Percentiles rank a stretch among this genome's conserved stretches.
These are phyloP conservation scores for Mesocentrotus franciscanus DNA, from an alignment of 53 echinoderm and acorn worm species.

Conservation along the genomic window DNA sequence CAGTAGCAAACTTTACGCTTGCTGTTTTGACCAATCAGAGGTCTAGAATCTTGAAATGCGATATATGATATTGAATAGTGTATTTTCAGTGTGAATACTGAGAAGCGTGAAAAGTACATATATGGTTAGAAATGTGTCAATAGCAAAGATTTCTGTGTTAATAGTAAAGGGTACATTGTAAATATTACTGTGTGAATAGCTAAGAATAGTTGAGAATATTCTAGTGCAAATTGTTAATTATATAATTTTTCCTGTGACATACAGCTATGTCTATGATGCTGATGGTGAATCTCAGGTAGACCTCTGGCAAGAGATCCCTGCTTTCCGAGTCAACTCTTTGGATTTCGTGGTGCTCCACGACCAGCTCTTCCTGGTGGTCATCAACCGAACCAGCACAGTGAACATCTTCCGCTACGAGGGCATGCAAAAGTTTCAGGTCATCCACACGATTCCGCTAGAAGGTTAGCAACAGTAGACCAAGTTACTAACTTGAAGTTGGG, in stretches of 20 bases:
- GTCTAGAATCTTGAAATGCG: no score
- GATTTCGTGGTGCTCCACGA: slow-evolving; percentile 66
- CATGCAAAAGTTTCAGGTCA: slow-evolving; percentile 74
- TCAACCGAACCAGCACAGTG: slow-evolving; percentile 69
- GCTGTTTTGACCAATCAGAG: no score
- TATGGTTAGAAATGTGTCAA: no score
- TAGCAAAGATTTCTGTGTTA: no score
- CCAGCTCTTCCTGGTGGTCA: slow-evolving; percentile 75
- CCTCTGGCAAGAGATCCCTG: slow-evolving; percentile 73
- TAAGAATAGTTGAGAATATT: no score
- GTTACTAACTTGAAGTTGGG: neutral
- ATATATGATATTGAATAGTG: no score
- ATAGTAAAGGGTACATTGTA: no score
- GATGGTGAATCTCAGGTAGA: slow-evolving; percentile 56
- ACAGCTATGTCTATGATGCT: slow-evolving; percentile 55
- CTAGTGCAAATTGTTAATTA: no score
- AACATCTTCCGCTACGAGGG: slow-evolving; percentile 84
- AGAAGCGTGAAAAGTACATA: no score
- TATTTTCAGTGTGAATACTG: no score
- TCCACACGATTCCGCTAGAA: slow-evolving; percentile 66
- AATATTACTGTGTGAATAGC: no score
- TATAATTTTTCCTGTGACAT: neutral
- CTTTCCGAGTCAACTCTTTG: slow-evolving; percentile 70
- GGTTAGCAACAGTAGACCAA: slow-evolving; percentile 59
- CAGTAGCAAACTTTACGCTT: no score